Evolutionary conservation across 2,113 vertebrate genomes (phyloP), one percentile per base, ranked within the genome.

Genomic region (Gavialis gangeticus): DNA sequence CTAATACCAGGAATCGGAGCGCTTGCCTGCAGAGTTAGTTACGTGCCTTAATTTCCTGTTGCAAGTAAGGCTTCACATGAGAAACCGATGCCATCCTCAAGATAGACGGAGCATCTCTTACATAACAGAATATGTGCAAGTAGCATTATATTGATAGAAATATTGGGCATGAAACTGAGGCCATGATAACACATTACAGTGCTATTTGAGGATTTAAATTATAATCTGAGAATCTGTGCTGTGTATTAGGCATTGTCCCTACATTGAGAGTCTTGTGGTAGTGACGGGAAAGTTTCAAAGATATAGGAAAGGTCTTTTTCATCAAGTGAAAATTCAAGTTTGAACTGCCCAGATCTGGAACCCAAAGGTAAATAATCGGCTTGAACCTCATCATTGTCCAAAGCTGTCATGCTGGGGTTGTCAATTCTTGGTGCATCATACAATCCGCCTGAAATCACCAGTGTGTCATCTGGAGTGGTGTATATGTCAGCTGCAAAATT

Each of bases 371-470:
- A 84, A 69, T 89, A 54, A 10, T 94, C 92, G 79, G 28, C 57
- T 46, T 82, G 89, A 82, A 91, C 56, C 6, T 96, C 95, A 22
- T 97, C 94, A 55, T 97, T 93, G 67, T 96, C 90, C 57, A 96
- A 84, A 28, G 87, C 66, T 21, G 92, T 96, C 67, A 81, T 94
- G 34, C 90, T 97, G 75, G 96, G 90, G 59, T 97, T 97, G 81
- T 95, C 96, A 91, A 96, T 96, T 77, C 62, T 71, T 93, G 97
- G 95, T 79, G 92, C 97, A 76, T 98, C 97, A 69, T 98, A 98
- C 75, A 98, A 97, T 87, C 97, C 98, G 95, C 98, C 97, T 87
- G 98, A 98, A 95, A 98, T 97, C 4, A 97, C 89, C 4, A 98
- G 96, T 3, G 97, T 98, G 92, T 98, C 98, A 28, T 98, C 96